phyloP scores from a whole-genome alignment of 2,888 invertebrate species.

The Polyploca ridens region DNA sequence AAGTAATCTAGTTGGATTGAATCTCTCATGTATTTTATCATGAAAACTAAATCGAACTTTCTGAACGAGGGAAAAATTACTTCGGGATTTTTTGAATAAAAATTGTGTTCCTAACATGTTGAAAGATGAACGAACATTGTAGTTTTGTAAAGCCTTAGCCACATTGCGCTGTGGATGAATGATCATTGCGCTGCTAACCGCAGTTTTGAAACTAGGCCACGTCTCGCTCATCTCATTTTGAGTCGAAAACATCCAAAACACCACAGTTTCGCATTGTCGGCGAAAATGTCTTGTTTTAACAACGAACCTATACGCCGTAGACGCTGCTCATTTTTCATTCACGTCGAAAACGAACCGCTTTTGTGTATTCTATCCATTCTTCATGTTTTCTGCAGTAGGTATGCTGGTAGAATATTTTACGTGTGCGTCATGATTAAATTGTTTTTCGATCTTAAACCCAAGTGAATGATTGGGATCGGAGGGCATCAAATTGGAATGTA shows the following conservation, averaged over 20 bases:
- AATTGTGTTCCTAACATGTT: background rate
- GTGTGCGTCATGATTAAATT: slow-evolving; percentile 21
- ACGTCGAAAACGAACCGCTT: slow-evolving; percentile 25
- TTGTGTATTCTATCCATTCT: slow-evolving; percentile 30
- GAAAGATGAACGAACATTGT: background rate
- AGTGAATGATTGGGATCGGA: slow-evolving; percentile 25
- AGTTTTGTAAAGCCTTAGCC: background rate
- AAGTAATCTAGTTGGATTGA: background rate
- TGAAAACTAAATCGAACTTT: slow-evolving; percentile 1
- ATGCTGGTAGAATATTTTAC: slow-evolving; percentile 22
- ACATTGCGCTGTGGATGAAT: slow-evolving; percentile 43
- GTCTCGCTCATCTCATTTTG: slow-evolving; percentile 40
- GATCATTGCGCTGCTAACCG: slow-evolving; percentile 59
- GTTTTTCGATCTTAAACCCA: slow-evolving; percentile 27
- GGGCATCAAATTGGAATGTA: slow-evolving; percentile 27
- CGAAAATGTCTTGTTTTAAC: slow-evolving; percentile 31
- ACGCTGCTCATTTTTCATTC: slow-evolving; percentile 33
- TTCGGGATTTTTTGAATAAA: background rate
- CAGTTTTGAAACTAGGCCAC: slow-evolving; percentile 66
- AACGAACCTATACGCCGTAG: slow-evolving; percentile 24
- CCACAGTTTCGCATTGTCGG: slow-evolving; percentile 21
- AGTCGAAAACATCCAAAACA: slow-evolving; percentile 29
- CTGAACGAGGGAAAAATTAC: background rate
- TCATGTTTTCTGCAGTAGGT: slow-evolving; percentile 21
- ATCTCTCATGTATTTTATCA: background rate